These are phyloP conservation scores for Myopa tessellatipennis DNA, from an alignment of 2,888 invertebrate genomes.

Conservation along the genomic window DNA sequence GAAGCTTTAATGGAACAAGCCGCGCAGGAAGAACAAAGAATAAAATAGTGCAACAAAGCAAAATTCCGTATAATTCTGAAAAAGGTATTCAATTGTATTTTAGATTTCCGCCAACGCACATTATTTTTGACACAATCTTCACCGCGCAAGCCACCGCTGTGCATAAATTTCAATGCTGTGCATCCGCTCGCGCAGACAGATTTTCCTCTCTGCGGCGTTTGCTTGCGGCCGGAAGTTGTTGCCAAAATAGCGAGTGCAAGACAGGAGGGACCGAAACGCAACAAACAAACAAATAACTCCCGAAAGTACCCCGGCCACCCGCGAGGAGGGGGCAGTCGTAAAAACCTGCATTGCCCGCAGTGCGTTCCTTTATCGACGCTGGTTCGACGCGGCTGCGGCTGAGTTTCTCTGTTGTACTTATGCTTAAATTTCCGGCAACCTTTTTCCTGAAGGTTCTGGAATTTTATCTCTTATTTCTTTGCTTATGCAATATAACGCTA, in stretches of 20 bases:
- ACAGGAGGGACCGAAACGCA: background rate
- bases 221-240: conserved; percentile 34
- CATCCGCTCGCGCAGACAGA: conserved; percentile 13
- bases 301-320: background rate
- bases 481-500: no score
- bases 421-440: no score
- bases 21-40: no score
- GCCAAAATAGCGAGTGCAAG: conserved; percentile 22
- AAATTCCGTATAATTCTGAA: background rate
- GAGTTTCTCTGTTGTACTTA: no score
- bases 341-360: conserved; percentile 26
- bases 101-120: conserved; percentile 20
- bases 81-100: conserved; percentile 31
- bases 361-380: background rate
- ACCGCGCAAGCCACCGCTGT: conserved; percentile 26
- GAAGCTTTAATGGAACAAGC: no score
- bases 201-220: background rate
- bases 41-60: background rate
- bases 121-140: conserved; percentile 10
- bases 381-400: no score
- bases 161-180: conserved; percentile 34
- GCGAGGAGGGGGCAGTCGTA: background rate
- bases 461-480: no score
- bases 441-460: no score
- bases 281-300: conserved; percentile 10